A percentile compares a stretch with the other conserved stretches of the same genome.
These are phyloP conservation scores for Tipula helvola DNA, from an alignment of 2,888 invertebrate genomes.

Conservation along the genomic window DNA sequence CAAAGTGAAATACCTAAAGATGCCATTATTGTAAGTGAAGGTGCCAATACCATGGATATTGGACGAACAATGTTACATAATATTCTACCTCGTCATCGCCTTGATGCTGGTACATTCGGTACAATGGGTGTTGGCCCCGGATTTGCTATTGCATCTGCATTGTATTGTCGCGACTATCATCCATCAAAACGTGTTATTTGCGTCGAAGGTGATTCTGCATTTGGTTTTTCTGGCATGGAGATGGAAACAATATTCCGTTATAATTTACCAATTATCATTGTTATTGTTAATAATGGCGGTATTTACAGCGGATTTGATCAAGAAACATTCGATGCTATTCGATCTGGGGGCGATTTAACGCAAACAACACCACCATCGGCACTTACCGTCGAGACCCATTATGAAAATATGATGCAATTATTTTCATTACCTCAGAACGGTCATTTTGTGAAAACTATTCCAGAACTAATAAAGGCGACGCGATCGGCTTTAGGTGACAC, in stretches of 20 bases:
- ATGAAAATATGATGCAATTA: conserved; percentile 83
- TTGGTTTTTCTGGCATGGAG: conserved; percentile 98
- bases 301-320: conserved; percentile 80
- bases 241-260: conserved; percentile 93
- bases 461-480: conserved; percentile 61
- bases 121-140: conserved; percentile 93
- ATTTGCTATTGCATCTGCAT: conserved; percentile 83
- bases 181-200: conserved; percentile 79
- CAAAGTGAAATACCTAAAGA: conserved; percentile 65
- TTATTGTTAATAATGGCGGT: conserved; percentile 92
- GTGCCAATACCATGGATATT: conserved; percentile 98
- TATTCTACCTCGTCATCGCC: conserved; percentile 66
- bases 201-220: conserved; percentile 94
- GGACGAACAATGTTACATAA: conserved; percentile 83
- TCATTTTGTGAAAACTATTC: conserved; percentile 62
- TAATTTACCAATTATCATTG: conserved; percentile 76
- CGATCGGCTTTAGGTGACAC: conserved; percentile 50
- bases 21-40: conserved; percentile 88
- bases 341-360: conserved; percentile 55
- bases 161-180: conserved; percentile 72
- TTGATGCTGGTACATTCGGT: conserved; percentile 94
- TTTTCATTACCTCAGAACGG: conserved; percentile 60
- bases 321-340: conserved; percentile 58
- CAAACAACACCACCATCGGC: conserved; percentile 78
- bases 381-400: conserved; percentile 63